Evolutionary conservation across 2,888 invertebrate species (phyloP).

Genomic region (Caenorhabditis sp.): DNA sequence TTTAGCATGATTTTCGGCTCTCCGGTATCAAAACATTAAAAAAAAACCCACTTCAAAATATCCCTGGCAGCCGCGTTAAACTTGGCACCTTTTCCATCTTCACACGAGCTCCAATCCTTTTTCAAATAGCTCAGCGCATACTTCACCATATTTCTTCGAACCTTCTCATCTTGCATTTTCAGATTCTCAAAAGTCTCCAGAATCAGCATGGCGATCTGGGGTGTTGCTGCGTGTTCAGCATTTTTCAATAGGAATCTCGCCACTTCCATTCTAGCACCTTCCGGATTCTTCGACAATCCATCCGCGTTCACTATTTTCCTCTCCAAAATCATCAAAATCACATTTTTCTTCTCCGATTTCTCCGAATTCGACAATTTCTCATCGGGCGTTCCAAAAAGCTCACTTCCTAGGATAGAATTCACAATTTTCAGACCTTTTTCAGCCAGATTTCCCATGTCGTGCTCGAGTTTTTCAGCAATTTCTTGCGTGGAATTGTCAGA

Average conservation of each 20-base stretch:
- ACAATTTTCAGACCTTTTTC: slow-evolving; percentile 19
- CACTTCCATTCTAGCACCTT: slow-evolving; percentile 9
- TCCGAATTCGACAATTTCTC: slow-evolving; percentile 17
- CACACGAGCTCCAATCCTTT: slow-evolving; percentile 30
- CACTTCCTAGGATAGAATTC: slow-evolving; percentile 4
- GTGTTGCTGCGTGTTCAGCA: slow-evolving; percentile 20
- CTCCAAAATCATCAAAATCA: slow-evolving; percentile 6
- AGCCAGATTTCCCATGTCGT: slow-evolving; percentile 29
- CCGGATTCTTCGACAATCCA: slow-evolving; percentile 12
- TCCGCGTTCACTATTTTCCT: slow-evolving; percentile 7
- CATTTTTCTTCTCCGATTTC: slow-evolving; percentile 6
- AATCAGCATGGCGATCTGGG: slow-evolving; percentile 16
- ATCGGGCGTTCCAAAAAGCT: slow-evolving; percentile 6
- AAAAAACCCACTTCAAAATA: slow-evolving; percentile 7
- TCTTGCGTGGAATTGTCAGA: slow-evolving; percentile 11
- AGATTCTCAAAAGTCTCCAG: slow-evolving; percentile 29
- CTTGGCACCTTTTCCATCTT: slow-evolving; percentile 17
- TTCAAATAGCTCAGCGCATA: slow-evolving; percentile 43
- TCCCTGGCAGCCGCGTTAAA: slow-evolving; percentile 19
- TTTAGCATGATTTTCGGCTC: no score
- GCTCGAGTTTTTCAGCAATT: slow-evolving; percentile 8
- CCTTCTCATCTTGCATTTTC: slow-evolving; percentile 14
- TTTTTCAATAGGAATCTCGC: slow-evolving; percentile 13
- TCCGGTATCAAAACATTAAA: neutral
- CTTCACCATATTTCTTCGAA: slow-evolving; percentile 28